Evolutionary conservation across 1,140 invertebrate species (phyloP).

Genomic region (Brachionus calyciflorus): DNA sequence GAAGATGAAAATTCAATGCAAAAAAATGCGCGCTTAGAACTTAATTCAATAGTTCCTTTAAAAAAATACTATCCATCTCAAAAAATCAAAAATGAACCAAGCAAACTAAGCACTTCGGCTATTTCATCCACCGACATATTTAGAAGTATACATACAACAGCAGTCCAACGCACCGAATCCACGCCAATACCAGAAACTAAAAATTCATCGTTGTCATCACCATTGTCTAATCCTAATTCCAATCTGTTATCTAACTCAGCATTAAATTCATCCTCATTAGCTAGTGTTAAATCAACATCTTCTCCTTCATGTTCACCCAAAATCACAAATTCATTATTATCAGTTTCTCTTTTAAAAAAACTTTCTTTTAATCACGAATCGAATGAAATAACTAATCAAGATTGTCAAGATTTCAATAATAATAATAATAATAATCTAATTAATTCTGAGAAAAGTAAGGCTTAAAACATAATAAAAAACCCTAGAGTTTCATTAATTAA

Average conservation of each 20-base stretch:
- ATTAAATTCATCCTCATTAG: not conserved
- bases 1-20: not conserved
- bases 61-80: constrained; percentile 36
- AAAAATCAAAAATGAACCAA: not conserved
- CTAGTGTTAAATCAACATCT: not conserved
- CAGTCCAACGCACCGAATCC: not conserved
- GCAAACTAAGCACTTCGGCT: not conserved
- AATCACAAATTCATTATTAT: not conserved
- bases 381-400: not conserved
- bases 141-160: not conserved
- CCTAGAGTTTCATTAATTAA: constrained; percentile 25
- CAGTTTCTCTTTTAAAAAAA: constrained; percentile 11
- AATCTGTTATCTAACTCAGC: not conserved
- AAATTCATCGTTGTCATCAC: not conserved
- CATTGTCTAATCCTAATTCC: not conserved
- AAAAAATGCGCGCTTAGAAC: not conserved
- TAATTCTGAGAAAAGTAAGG: too few species aligned
- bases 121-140: constrained; percentile 34
- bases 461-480: not conserved
- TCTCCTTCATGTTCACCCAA: not conserved
- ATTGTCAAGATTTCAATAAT: constrained; percentile 25
- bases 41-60: constrained; percentile 6
- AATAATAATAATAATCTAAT: constrained; percentile 7
- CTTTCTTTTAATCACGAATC: constrained; percentile 15
- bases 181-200: not conserved